phyloP scores from a whole-genome alignment of 1,140 invertebrate genomes.

The Sinella curviseta region DNA sequence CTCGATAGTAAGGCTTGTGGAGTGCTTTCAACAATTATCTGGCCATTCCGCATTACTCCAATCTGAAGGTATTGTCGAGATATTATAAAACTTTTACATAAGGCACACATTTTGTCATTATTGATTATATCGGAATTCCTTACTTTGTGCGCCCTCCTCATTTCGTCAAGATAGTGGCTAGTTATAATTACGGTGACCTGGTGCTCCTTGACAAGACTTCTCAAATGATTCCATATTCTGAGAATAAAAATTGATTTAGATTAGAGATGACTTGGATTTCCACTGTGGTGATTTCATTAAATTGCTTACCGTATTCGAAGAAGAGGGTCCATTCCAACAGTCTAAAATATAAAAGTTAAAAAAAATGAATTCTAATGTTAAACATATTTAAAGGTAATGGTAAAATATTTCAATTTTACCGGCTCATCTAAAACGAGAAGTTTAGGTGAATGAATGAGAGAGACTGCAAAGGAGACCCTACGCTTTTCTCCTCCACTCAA shows the following conservation, averaged over 20 bases:
- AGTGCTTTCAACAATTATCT: not conserved
- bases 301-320: not conserved
- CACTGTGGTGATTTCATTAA: not conserved
- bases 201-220: not conserved
- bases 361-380: not conserved
- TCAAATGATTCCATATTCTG: not conserved
- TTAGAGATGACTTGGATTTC: not conserved
- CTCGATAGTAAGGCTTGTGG: not conserved
- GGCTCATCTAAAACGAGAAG: slow-evolving; percentile 6
- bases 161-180: slow-evolving; percentile 3
- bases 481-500: slow-evolving; percentile 7
- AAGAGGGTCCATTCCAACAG: not conserved
- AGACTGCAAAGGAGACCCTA: not conserved
- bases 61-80: too few species aligned
- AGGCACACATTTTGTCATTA: not conserved
- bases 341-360: not conserved
- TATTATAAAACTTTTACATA: not conserved
- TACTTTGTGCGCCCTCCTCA: not conserved
- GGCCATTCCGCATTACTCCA: not conserved
- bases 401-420: not conserved
- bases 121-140: not conserved
- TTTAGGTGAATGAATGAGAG: not conserved
- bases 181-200: not conserved
- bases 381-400: not conserved
- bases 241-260: not conserved